Evolutionary conservation across 2,113 vertebrate genomes (phyloP), one percentile per base, ranked within the genome.

Genomic region (Rhodinocichla rosea): DNA sequence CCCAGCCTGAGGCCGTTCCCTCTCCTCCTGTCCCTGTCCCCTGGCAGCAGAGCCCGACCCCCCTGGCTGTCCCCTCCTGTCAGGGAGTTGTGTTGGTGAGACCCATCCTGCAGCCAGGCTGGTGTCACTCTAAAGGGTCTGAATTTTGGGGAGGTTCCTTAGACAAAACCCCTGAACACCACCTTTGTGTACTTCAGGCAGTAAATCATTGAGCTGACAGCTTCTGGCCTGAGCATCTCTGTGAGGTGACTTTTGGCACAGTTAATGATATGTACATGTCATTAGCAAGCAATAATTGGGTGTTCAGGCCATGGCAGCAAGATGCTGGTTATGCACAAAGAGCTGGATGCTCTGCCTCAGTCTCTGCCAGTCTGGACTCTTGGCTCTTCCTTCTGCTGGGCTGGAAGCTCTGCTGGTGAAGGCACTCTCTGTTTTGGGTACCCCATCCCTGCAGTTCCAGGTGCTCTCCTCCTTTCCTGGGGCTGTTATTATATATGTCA

Each of bases 1-100:
- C 33, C 0, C 47, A 78, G 20, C 15, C 2, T 49, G 67, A 64
- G 42, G 57, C 32, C 0, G 0, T 57, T 80, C 6, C 42, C 50
- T 42, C 57, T 73, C 5, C 0, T 57, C 49, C 50, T 88, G 75
- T 71, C 42, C 57, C 57, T 73, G 26, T 50, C 33, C 42, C 42
- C 26, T 52, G 44, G 20, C 7, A 63, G 57, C 75, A 64, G 30
- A 49, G 40, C 26, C 35, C 0, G 0, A 35, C 11, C 17, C 14
- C 22, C 10, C 39, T 1, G 1, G 9, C 40, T 70, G 47, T 3
- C n/a, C 30, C 12, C 37, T 57, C 52, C 59, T 73, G 44, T 5
- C 30, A 56, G 76, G 76, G 37, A 37, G 2, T 3, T 50, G 32
- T 37, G 15, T 23, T n/a, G 47, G 17, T 47, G 11, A 65, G 10